These are phyloP conservation scores for Schizaphis graminum DNA, from an alignment of 2,888 invertebrate species.

Conservation along the genomic window DNA sequence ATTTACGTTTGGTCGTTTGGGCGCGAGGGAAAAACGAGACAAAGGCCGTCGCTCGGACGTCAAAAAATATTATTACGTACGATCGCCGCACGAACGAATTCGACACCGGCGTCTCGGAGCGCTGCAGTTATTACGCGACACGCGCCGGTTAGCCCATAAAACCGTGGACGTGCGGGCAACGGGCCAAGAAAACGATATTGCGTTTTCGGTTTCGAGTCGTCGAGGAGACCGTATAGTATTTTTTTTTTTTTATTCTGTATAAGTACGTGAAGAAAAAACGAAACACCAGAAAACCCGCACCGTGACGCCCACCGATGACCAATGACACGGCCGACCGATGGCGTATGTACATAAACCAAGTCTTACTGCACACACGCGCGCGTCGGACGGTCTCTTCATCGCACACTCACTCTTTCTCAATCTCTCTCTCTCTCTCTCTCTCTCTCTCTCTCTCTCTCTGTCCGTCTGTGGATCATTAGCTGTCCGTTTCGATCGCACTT, in stretches of 20 bases:
- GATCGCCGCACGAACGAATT: not conserved
- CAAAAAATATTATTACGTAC: not conserved
- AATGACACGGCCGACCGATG: constrained; percentile 3
- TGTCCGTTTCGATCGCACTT: not conserved
- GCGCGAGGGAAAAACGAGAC: not conserved
- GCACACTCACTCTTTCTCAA: not conserved
- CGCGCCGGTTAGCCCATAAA: constrained; percentile 32
- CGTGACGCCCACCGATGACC: constrained; percentile 1
- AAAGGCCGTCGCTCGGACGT: not conserved
- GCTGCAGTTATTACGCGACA: not conserved
- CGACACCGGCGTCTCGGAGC: constrained; percentile 11
- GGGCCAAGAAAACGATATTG: constrained; percentile 49
- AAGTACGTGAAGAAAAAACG: not conserved
- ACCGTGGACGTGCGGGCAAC: not conserved
- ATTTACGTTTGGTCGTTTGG: not conserved
- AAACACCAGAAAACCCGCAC: not conserved
- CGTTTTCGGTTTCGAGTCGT: constrained; percentile 34
- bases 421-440: not conserved
- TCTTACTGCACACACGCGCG: not conserved
- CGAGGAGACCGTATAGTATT: not conserved
- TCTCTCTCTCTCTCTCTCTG: not conserved
- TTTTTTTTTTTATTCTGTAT: not conserved
- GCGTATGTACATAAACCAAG: not conserved
- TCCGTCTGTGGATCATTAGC: not conserved
- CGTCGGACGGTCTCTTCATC: not conserved